phyloP scores from a whole-genome alignment of 2,113 vertebrate species.

The Plectropomus leopardus region DNA sequence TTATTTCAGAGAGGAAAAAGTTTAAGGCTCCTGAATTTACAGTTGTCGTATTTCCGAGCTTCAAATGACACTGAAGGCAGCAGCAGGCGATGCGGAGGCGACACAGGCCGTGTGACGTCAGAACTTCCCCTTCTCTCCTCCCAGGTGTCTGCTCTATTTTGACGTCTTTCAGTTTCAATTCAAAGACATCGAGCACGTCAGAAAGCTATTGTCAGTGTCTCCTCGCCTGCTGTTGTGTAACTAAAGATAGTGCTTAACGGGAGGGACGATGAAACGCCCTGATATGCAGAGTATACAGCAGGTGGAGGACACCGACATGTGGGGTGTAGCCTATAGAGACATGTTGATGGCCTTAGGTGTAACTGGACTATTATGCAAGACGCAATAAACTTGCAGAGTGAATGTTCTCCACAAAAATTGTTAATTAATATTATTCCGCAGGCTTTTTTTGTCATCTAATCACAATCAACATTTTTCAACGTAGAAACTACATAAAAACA shows the following conservation, averaged over 20 bases:
- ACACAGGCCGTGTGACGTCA: conserved; percentile 73
- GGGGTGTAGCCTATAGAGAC: not conserved
- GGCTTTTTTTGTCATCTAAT: too few species aligned
- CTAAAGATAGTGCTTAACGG: not conserved
- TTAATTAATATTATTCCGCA: too few species aligned
- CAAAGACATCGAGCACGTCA: not conserved
- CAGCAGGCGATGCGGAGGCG: conserved; percentile 67
- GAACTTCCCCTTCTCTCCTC: conserved; percentile 15
- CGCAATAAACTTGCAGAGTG: too few species aligned
- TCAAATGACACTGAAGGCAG: conserved; percentile 31
- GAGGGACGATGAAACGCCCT: not conserved
- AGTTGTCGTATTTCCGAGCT: conserved; percentile 3
- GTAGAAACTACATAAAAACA: too few species aligned
- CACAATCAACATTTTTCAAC: too few species aligned
- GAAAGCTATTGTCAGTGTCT: not conserved
- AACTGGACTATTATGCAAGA: not conserved
- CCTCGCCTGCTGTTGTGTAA: not conserved
- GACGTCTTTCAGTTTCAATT: conserved; percentile 47
- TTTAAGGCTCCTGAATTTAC: accelerated
- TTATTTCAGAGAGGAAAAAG: not conserved
- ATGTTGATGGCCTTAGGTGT: not conserved
- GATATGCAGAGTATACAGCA: not conserved
- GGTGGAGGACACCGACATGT: too few species aligned
- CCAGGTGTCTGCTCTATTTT: conserved; percentile 31
- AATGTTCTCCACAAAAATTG: too few species aligned